Percentiles rank a stretch among this genome's conserved stretches.
phyloP scores from a whole-genome alignment of 2,113 vertebrate genomes.

The Seriola dumerili region DNA sequence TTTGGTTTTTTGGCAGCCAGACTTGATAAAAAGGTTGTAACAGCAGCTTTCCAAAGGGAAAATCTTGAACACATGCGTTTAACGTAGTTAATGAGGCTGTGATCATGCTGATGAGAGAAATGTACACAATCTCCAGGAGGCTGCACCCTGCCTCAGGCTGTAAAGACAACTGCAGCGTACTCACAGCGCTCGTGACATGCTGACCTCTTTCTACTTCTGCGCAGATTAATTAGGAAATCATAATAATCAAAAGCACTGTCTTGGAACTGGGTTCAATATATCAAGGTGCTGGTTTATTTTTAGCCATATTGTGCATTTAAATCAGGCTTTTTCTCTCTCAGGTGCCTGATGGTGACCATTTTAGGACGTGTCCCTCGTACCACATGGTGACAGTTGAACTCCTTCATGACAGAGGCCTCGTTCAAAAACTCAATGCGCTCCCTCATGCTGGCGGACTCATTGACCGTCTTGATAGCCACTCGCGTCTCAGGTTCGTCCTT shows the following conservation, averaged over 20 bases:
- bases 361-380: slow-evolving; percentile 81
- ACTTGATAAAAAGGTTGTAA: slow-evolving; percentile 34
- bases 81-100: slow-evolving; percentile 55
- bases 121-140: slow-evolving; percentile 46
- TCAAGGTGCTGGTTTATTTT: neutral
- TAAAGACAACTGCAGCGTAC: neutral
- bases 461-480: slow-evolving; percentile 98
- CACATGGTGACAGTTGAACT: slow-evolving; percentile 99
- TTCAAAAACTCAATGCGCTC: slow-evolving; percentile 98
- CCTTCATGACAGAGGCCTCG: slow-evolving; percentile 99
- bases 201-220: slow-evolving; percentile 16
- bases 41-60: slow-evolving; percentile 42
- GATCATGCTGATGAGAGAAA: slow-evolving; percentile 52
- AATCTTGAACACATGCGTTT: slow-evolving; percentile 41
- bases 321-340: neutral
- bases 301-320: neutral
- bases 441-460: slow-evolving; percentile 96
- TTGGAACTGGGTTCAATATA: neutral
- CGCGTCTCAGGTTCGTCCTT: slow-evolving; percentile 95
- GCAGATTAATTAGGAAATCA: slow-evolving; percentile 20
- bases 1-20: slow-evolving; percentile 41
- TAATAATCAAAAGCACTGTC: neutral
- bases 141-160: slow-evolving; percentile 34
- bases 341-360: neutral
- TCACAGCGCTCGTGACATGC: slow-evolving; percentile 13